These are phyloP conservation scores for Australoheros facetus DNA, from an alignment of 2,797 vertebrate species.

Conservation along the genomic window DNA sequence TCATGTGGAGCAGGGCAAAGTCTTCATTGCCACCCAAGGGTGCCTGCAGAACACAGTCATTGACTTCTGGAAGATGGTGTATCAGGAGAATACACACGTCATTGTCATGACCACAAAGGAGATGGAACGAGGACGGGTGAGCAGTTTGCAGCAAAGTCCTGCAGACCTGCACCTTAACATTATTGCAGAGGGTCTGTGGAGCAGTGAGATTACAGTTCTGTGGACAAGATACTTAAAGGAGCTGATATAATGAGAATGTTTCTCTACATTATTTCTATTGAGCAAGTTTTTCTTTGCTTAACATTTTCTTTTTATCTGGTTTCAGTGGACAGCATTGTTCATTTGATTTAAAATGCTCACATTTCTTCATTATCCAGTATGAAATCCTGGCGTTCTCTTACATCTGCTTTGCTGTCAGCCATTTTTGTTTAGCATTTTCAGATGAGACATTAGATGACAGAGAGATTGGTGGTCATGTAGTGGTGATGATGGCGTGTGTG, in stretches of 20 bases:
- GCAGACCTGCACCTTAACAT: not conserved
- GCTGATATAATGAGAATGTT: not conserved
- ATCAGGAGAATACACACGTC: slow-evolving; percentile 88
- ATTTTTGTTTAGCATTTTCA: not conserved
- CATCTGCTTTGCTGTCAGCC: too few species aligned
- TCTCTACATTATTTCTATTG: not conserved
- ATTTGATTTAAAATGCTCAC: not conserved
- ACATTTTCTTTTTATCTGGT: not conserved
- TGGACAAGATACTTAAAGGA: not conserved
- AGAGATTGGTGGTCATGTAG: slow-evolving; percentile 4
- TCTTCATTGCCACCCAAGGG: slow-evolving; percentile 90
- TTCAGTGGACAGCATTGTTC: not conserved
- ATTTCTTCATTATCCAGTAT: not conserved
- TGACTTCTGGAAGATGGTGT: slow-evolving; percentile 92
- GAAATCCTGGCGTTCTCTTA: not conserved
- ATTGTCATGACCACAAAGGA: slow-evolving; percentile 92
- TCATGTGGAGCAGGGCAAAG: slow-evolving; percentile 82
- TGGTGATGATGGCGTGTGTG: slow-evolving; percentile 9
- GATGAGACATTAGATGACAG: slow-evolving; percentile 2
- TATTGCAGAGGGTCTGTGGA: not conserved
- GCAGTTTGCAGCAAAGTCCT: slow-evolving; percentile 20
- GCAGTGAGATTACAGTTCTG: not conserved
- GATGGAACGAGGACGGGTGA: slow-evolving; percentile 87
- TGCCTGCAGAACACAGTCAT: slow-evolving; percentile 87
- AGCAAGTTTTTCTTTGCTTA: not conserved